These are phyloP conservation scores for Motacilla alba DNA, from an alignment of 2,113 vertebrate genomes.

Conservation along the genomic window DNA sequence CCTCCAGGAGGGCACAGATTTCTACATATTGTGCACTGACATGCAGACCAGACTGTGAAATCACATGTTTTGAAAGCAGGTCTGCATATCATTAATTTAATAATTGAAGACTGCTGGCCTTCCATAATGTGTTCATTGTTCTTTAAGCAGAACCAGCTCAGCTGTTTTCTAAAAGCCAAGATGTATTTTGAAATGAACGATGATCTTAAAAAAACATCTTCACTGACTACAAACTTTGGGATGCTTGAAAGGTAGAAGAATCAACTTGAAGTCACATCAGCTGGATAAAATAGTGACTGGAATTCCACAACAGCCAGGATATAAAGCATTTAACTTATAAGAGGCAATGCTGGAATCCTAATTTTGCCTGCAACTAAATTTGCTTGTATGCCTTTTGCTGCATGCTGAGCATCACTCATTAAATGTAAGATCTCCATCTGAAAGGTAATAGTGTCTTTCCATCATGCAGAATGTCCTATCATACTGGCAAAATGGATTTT, in stretches of 20 bases:
- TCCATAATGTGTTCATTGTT: not conserved
- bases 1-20: not conserved
- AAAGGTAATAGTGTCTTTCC: conserved; percentile 5
- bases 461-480: not conserved
- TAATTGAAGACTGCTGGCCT: not conserved
- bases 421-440: not conserved
- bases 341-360: not conserved
- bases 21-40: not conserved
- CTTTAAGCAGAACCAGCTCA: not conserved
- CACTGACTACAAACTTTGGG: not conserved
- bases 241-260: not conserved
- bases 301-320: not conserved
- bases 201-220: not conserved
- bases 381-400: not conserved
- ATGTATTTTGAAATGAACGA: not conserved
- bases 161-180: not conserved
- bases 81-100: not conserved
- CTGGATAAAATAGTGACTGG: not conserved
- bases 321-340: not conserved
- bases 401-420: not conserved
- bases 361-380: not conserved
- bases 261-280: not conserved
- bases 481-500: conserved; percentile 4
- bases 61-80: not conserved
- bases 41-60: conserved; percentile 4